These are phyloP conservation scores for Ophiodon elongatus DNA, from an alignment of 2,113 vertebrate genomes.

Conservation along the genomic window DNA sequence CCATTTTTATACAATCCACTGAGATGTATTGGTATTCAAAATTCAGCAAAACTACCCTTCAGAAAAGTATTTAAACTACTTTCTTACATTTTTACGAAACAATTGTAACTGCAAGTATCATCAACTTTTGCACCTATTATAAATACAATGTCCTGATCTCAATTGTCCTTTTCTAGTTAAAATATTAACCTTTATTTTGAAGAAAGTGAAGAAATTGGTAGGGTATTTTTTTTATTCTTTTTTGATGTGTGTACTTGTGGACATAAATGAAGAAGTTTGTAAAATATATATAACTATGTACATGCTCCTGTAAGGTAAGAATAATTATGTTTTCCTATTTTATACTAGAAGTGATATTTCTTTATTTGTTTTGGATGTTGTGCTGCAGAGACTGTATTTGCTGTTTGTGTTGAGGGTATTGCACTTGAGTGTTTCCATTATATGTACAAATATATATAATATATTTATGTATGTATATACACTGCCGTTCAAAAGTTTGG, in stretches of 20 bases:
- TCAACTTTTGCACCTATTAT: neutral
- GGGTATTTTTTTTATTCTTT: neutral
- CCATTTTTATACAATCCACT: neutral
- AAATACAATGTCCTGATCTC: neutral
- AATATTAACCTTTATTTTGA: neutral
- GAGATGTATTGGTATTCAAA: neutral
- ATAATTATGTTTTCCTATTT: neutral
- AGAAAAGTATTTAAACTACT: neutral
- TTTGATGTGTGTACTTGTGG: neutral
- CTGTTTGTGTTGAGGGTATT: neutral
- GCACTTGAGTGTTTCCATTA: neutral
- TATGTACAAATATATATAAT: too few relatives aligned
- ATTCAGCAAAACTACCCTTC: neutral
- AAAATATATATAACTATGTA: neutral
- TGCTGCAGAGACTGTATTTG: neutral
- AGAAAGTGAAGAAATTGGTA: neutral
- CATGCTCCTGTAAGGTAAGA: neutral
- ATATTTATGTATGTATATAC: too few relatives aligned
- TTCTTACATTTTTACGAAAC: neutral
- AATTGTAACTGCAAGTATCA: neutral
- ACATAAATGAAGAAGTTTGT: constrained; percentile 1
- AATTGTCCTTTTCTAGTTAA: neutral
- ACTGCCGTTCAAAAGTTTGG: too few relatives aligned
- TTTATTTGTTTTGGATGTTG: neutral
- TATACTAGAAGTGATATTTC: neutral